A percentile compares a stretch with the other conserved stretches of the same genome.
Evolutionary conservation across 1,140 invertebrate species (phyloP).

Genomic region (Grapholita molesta): DNA sequence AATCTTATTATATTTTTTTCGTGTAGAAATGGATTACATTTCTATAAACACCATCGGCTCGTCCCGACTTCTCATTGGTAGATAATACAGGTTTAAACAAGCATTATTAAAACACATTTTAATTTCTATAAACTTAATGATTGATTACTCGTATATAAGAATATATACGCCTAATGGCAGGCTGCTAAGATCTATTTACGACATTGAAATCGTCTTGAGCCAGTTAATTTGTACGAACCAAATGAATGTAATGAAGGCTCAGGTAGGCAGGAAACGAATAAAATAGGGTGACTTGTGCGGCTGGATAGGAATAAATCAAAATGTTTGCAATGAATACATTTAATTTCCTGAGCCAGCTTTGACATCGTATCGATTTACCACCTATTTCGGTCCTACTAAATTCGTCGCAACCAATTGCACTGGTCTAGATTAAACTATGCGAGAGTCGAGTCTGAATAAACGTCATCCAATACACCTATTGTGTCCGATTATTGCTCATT

Average conservation of each 20-base stretch:
- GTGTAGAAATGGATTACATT: too few relatives aligned
- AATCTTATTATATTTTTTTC: too few relatives aligned
- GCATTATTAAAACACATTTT: too few relatives aligned
- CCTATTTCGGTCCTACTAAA: constrained; percentile 35
- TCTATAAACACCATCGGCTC: too few relatives aligned
- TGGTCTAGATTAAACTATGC: constrained; percentile 3
- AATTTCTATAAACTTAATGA: too few relatives aligned
- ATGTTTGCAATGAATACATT: constrained; percentile 40
- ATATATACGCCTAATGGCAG: too few relatives aligned
- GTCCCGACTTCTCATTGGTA: too few relatives aligned
- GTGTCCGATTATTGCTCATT: neutral
- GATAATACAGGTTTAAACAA: too few relatives aligned
- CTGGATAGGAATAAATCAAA: constrained; percentile 33
- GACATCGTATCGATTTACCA: constrained; percentile 30
- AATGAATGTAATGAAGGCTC: constrained; percentile 3
- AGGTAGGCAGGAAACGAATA: constrained; percentile 1
- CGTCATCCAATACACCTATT: neutral
- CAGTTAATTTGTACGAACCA: neutral
- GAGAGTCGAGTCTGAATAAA: neutral
- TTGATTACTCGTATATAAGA: too few relatives aligned
- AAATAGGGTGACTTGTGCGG: constrained; percentile 3
- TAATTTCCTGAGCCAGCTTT: constrained; percentile 39
- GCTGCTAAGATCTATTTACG: neutral
- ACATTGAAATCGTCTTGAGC: neutral
- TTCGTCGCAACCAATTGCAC: constrained; percentile 37